Evolutionary conservation across 2,888 invertebrate species (phyloP).

Genomic region (Spilosoma lubricipeda): DNA sequence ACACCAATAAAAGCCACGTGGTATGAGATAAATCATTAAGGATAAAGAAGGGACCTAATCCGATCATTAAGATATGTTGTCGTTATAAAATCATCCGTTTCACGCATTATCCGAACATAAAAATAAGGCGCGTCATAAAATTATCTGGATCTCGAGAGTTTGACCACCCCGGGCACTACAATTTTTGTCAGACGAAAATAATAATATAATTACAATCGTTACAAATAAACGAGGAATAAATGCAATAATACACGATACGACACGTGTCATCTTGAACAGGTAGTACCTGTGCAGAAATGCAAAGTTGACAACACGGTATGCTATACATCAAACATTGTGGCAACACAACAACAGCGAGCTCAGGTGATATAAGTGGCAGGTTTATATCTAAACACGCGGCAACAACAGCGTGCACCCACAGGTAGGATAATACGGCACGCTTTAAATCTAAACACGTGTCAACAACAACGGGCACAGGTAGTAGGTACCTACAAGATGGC

Average conservation of each 20-base stretch:
- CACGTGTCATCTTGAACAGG: neutral
- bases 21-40: slow-evolving; percentile 76
- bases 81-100: slow-evolving; percentile 77
- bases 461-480: neutral
- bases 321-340: neutral
- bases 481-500: neutral
- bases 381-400: neutral
- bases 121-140: slow-evolving; percentile 65
- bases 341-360: neutral
- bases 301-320: neutral
- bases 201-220: neutral
- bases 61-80: slow-evolving; percentile 71
- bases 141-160: slow-evolving; percentile 52
- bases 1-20: slow-evolving; percentile 52
- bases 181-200: slow-evolving; percentile 1
- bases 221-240: neutral
- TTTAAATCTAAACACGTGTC: no score
- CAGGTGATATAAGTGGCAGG: neutral
- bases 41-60: slow-evolving; percentile 76
- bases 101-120: slow-evolving; percentile 80
- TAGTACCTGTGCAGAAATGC: neutral
- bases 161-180: slow-evolving; percentile 70
- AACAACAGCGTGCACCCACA: neutral
- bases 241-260: neutral
- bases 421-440: no score